These are phyloP conservation scores for Tholera decimalis DNA, from an alignment of 2,888 invertebrate species.

Conservation along the genomic window DNA sequence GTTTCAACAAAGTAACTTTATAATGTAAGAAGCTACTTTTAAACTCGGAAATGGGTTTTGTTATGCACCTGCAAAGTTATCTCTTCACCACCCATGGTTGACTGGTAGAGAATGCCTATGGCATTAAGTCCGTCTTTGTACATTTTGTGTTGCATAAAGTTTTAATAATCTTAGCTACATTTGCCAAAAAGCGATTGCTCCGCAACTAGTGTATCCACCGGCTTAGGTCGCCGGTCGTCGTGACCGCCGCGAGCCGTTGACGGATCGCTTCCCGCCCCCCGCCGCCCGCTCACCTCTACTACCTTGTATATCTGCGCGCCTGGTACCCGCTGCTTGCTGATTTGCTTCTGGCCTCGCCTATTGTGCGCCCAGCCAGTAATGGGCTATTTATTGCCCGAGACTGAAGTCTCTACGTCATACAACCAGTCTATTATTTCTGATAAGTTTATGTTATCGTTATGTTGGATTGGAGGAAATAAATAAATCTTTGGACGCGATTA, in stretches of 20 bases:
- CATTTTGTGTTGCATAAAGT: too few species aligned
- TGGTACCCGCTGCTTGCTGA: conserved; percentile 69
- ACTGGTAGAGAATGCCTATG: too few species aligned
- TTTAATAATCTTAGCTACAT: not conserved
- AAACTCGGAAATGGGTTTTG: too few species aligned
- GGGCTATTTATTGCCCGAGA: conserved; percentile 62
- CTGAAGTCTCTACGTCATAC: too few species aligned
- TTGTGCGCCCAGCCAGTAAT: conserved; percentile 61
- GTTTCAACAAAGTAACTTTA: too few species aligned
- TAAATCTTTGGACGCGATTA: conserved; percentile 16
- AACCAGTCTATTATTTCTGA: conserved; percentile 10
- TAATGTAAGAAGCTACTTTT: too few species aligned
- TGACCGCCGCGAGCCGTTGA: conserved; percentile 88
- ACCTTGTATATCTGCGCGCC: conserved; percentile 74
- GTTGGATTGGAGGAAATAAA: conserved; percentile 8
- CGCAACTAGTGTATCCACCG: conserved; percentile 56
- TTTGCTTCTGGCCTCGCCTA: conserved; percentile 68
- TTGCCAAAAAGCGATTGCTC: conserved; percentile 19
- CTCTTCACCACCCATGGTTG: too few species aligned
- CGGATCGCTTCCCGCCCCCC: conserved; percentile 72
- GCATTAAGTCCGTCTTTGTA: too few species aligned
- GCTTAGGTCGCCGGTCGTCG: conserved; percentile 77
- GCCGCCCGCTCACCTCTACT: conserved; percentile 63
- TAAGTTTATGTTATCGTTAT: conserved; percentile 19
- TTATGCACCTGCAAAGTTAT: too few species aligned